Base-by-base conservation (phyloP, 2,797 vertebrate species). In the Tauraco hartlaubi region DNA sequence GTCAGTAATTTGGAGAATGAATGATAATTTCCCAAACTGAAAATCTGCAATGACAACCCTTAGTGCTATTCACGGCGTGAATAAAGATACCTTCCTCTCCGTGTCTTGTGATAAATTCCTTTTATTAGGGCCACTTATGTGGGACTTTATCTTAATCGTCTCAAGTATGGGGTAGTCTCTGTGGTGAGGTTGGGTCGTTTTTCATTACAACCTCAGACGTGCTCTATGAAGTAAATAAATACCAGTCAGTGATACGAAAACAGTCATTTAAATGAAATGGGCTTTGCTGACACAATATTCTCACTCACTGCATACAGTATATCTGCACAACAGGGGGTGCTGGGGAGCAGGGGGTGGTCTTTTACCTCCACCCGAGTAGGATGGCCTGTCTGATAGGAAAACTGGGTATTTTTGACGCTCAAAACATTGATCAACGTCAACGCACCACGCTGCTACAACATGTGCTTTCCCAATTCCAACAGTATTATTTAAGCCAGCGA, bases 1-100 rank as follows among this genome's bases (percentile, higher is more conserved):
- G 96, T 92, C 95, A 96, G 98, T 98, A 98, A 98, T 98, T 98
- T 98, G 96, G 97, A 98, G 97, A 98, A 98, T 98, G 97, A 98
- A 98, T 98, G 98, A 98, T 98, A 97, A 98, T 98, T 98, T 98
- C 97, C 96, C 56, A 79, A 97, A 96, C 92, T 97, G 96, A 98
- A 97, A 97, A 97, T 97, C 97, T 92, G 95, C 96, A 6, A 62
- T 97, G 97, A 98, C 98, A 98, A 98, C 97, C 97, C 96, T 96
- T 88, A 92, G 95, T 82, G 97, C 96, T 98, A 97, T 97, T 98
- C 97, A 96, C 92, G 85, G 96, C 35, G 92, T 98, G 97, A 98
- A 98, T 98, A 98, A 98, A 98, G 97, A 98, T 97, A 88, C 96
- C 96, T 98, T 98, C 96, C 96, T 97, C 91, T 93, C 96, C 96